Conservation (phyloP, 2,113 vertebrate genomes). For the Chaenocephalus aceratus region DNA sequence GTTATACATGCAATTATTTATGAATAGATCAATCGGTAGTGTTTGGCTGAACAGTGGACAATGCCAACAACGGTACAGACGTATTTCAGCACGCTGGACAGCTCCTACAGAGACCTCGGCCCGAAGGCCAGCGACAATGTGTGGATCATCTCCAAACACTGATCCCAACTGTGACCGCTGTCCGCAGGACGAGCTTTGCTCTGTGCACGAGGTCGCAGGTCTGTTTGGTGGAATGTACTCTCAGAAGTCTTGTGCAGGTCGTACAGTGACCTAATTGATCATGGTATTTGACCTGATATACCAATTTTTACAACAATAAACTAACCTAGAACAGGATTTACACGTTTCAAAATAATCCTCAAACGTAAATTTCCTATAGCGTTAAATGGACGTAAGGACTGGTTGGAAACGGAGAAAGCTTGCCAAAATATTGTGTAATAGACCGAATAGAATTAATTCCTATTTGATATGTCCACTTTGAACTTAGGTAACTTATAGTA, state of each 20-base stretch:
- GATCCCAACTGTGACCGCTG: background rate
- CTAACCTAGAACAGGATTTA: too few relatives aligned
- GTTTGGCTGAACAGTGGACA: background rate
- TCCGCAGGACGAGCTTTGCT: background rate
- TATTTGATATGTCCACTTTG: background rate
- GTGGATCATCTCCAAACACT: constrained; percentile 2
- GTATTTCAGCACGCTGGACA: constrained; percentile 76
- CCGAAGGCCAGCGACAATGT: constrained; percentile 15
- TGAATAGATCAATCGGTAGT: background rate
- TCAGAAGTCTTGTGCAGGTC: too few relatives aligned
- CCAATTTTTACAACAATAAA: background rate
- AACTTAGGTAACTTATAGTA: too few relatives aligned
- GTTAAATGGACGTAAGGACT: too few relatives aligned
- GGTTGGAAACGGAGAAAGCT: background rate
- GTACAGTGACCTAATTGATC: background rate
- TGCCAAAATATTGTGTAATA: background rate
- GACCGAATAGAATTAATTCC: too few relatives aligned
- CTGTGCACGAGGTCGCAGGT: accelerated
- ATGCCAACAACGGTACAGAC: background rate
- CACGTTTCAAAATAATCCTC: background rate
- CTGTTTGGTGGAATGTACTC: background rate
- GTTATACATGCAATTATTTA: background rate
- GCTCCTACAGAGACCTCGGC: constrained; percentile 55
- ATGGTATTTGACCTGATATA: background rate
- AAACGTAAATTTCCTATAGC: background rate